phyloP scores from a whole-genome alignment of 92 coral and sea anemone genomes.

The Meandrina meandrites region DNA sequence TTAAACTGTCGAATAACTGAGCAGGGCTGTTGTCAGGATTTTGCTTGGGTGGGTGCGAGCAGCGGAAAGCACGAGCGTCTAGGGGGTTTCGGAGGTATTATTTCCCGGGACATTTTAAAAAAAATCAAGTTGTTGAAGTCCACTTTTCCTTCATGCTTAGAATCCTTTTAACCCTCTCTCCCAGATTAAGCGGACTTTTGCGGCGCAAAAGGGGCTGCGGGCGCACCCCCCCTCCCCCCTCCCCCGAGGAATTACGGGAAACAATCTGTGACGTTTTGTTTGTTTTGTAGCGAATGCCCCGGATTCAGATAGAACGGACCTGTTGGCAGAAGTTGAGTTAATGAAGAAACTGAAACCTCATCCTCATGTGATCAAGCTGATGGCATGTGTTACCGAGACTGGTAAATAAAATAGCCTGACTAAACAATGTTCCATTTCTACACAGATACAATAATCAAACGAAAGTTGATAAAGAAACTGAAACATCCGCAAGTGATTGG shows the following conservation, averaged over 20 bases:
- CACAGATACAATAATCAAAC: too few species aligned
- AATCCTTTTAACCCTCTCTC: too few species aligned
- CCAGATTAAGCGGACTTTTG: too few species aligned
- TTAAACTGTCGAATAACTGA: neutral
- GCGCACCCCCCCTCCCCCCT: too few species aligned
- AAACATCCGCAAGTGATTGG: neutral
- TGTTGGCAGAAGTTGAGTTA: slow-evolving; percentile 14
- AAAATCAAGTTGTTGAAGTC: too few species aligned
- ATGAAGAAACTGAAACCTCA: slow-evolving; percentile 1
- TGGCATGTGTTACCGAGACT: neutral
- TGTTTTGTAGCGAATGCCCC: slow-evolving; percentile 15
- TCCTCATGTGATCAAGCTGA: neutral
- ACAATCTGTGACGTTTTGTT: neutral
- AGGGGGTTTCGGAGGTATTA: too few species aligned
- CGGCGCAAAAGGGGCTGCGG: too few species aligned
- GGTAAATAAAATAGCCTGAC: neutral
- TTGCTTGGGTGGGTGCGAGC: too few species aligned
- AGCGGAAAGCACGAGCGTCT: too few species aligned
- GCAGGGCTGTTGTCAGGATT: too few species aligned
- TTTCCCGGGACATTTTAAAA: too few species aligned
- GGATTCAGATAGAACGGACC: slow-evolving; percentile 23
- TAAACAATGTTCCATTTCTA: neutral
- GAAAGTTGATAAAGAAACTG: neutral
- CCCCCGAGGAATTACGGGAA: neutral
- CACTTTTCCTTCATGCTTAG: too few species aligned